A percentile compares a stretch with the other conserved stretches of the same genome.
These are phyloP conservation scores for Cyanistes caeruleus DNA, from an alignment of 2,113 vertebrate species.

Conservation along the genomic window DNA sequence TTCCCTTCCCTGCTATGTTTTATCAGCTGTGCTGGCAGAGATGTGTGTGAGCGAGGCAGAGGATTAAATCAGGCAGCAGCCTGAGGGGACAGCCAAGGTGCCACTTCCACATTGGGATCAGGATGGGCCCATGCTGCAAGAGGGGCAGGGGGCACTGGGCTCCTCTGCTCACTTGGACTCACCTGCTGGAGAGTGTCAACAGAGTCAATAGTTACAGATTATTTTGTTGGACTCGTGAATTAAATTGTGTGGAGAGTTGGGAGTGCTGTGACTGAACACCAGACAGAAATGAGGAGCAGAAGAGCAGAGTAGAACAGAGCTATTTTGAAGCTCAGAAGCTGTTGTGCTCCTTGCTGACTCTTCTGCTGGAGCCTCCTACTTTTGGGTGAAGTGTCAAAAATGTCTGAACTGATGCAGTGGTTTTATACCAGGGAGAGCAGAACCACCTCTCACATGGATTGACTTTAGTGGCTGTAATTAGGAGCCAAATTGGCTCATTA, in stretches of 20 bases:
- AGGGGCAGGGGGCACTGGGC: background rate
- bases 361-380: background rate
- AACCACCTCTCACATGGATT: background rate
- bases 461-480: background rate
- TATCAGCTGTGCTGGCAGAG: background rate
- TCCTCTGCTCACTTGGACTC: background rate
- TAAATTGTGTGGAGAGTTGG: background rate
- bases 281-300: background rate
- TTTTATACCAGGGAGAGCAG: background rate
- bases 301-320: background rate
- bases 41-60: background rate
- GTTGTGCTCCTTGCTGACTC: background rate
- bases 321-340: background rate
- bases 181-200: background rate
- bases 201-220: background rate
- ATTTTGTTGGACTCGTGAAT: background rate
- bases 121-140: background rate
- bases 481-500: background rate
- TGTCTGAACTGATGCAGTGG: background rate
- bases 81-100: background rate
- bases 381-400: background rate
- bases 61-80: background rate
- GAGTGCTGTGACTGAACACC: background rate
- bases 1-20: background rate
- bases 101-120: accelerated